Conservation (phyloP, 2,888 invertebrate species). For the Rhamnusium bicolor region DNA sequence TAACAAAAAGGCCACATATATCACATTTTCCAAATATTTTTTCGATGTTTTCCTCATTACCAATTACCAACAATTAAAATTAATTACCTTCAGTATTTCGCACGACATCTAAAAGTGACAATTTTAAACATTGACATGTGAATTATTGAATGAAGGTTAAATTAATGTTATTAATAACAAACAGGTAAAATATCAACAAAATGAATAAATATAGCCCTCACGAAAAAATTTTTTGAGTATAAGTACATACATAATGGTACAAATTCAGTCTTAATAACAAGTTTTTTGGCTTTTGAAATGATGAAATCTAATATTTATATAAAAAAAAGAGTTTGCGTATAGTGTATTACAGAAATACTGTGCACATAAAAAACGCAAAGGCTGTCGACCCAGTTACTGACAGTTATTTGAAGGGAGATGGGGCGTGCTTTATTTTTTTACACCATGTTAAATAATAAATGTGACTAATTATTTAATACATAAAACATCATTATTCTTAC, state of each 20-base stretch:
- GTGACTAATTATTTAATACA: no score
- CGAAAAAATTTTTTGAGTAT: neutral
- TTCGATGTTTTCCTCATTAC: slow-evolving; percentile 18
- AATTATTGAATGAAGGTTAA: neutral
- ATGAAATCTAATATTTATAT: no score
- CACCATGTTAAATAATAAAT: no score
- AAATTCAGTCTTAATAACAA: neutral
- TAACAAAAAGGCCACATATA: neutral
- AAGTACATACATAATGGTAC: neutral
- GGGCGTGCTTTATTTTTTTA: no score
- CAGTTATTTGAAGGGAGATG: no score
- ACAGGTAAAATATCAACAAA: neutral
- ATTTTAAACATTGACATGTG: neutral
- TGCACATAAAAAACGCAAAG: no score
- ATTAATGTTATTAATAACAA: neutral
- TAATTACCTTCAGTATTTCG: neutral
- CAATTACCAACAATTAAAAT: neutral
- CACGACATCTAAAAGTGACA: slow-evolving; percentile 8
- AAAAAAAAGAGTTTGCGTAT: no score
- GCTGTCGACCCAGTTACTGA: no score
- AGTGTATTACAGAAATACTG: no score
- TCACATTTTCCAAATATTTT: slow-evolving; percentile 5
- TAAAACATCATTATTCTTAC: no score
- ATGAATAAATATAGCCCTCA: slow-evolving; percentile 20
- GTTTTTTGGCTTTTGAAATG: neutral